phyloP scores from a whole-genome alignment of 2,888 invertebrate species.

The Caenorhabditis sp. region DNA sequence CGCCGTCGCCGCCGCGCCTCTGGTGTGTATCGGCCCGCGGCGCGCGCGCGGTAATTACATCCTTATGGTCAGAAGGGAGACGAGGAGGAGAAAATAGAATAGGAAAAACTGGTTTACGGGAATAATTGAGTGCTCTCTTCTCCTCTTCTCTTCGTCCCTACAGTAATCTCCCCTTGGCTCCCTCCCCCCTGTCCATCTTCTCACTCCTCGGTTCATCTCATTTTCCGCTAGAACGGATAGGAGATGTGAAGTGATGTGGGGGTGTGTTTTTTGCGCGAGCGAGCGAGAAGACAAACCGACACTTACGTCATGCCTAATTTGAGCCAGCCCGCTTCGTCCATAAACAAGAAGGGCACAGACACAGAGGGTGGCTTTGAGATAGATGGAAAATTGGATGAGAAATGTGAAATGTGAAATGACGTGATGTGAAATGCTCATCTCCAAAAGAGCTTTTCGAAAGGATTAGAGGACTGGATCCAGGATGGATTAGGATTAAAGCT shows the following conservation, averaged over 20 bases:
- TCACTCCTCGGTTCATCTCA: too few relatives aligned
- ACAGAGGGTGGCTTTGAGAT: too few relatives aligned
- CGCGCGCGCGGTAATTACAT: conserved; percentile 57
- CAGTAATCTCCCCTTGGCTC: conserved; percentile 1
- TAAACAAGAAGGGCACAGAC: too few relatives aligned
- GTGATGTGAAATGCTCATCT: conserved; percentile 1
- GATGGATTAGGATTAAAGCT: conserved; percentile 1
- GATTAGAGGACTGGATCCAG: too few relatives aligned
- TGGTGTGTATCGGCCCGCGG: conserved; percentile 39
- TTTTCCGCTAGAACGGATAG: not conserved
- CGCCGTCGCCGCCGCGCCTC: conserved; percentile 33
- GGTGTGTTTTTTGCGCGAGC: conserved; percentile 25
- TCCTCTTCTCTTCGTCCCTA: too few relatives aligned
- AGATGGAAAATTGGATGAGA: too few relatives aligned
- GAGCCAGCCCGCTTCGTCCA: conserved; percentile 25
- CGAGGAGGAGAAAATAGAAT: too few relatives aligned
- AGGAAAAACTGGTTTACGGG: conserved; percentile 34
- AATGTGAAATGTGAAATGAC: too few relatives aligned
- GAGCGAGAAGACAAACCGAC: conserved; percentile 16
- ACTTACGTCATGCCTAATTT: conserved; percentile 53
- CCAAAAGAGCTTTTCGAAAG: not conserved
- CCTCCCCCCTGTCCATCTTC: too few relatives aligned
- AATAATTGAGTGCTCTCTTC: too few relatives aligned
- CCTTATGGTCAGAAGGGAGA: conserved; percentile 49
- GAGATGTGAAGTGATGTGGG: conserved; percentile 30